Base-by-base conservation (phyloP, 2,113 vertebrate species). In the Seriola quinqueradiata region DNA sequence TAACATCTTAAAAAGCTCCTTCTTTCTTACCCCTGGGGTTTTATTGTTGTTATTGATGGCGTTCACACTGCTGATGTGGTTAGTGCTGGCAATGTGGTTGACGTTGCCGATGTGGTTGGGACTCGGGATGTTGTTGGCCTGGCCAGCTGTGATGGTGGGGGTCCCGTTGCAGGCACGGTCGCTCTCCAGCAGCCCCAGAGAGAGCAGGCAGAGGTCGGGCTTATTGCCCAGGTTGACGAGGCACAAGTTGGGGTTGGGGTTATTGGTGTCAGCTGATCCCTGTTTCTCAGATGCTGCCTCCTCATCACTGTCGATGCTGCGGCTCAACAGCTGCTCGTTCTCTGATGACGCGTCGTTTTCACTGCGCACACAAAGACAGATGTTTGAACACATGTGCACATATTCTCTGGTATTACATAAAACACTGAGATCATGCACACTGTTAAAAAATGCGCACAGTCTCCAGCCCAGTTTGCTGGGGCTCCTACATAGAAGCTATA, bases 291-390 rank as follows among this genome's bases (percentile, higher is more conserved):
- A 90, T 0, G 97, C 95, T 0, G 97, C 96, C 86, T 99, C 98
- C 89, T 99, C 98, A 0, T 99, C 98, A 0, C 98, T 99, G 91
- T 99, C 98, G 21, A 99, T 97, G 76, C 98, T 99, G 8, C 97
- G 96, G 74, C 97, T 97, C 90, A 99, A 32, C 82, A 99, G 96
- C 92, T 97, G 97, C 91, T 99, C 98, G 0, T 99, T 99, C 91
- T 99, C 98, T 0, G 98, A 99, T 0, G 98, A 99, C 0, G 97
- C 98, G 5, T 99, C 98, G 0, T 99, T 99, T 95, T 99, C 98
- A 79, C 98, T 99, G 92, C 7, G 28, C 85, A 71, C 2, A 78
- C 21, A 80, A 57, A 79, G 9, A 67, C 9, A 71, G 10, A 67
- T 7, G n/a, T 70, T 63, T 57, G 4, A 64, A 58, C 19, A 48